phyloP scores from a whole-genome alignment of 2,113 vertebrate species.

The Crotalus tigris region DNA sequence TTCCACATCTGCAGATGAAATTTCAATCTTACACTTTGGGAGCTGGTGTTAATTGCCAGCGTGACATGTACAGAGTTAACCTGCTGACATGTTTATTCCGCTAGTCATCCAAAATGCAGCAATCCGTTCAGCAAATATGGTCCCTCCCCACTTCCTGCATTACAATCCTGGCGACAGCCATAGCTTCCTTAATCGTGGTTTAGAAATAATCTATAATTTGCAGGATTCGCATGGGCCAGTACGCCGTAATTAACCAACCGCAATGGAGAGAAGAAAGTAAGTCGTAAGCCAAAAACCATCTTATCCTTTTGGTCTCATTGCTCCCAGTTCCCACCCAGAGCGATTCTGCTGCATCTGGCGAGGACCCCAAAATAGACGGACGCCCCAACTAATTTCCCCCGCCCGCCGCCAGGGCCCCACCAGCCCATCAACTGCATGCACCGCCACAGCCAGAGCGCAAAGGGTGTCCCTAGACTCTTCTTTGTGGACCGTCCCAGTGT shows the following conservation, averaged over 20 bases:
- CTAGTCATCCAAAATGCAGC: background rate
- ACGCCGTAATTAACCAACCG: background rate
- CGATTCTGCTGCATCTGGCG: background rate
- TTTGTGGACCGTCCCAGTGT: rapidly evolving
- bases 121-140: background rate
- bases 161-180: background rate
- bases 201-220: background rate
- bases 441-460: background rate
- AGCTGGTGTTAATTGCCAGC: background rate
- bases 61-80: background rate
- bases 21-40: background rate
- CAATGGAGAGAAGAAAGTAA: background rate
- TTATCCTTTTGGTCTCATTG: rapidly evolving
- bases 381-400: background rate
- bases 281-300: background rate
- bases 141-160: background rate
- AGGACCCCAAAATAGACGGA: background rate
- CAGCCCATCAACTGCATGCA: background rate
- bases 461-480: background rate
- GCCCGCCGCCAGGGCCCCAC: background rate
- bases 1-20: background rate
- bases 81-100: background rate
- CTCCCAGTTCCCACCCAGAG: background rate
- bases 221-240: background rate
- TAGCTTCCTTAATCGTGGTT: background rate